Evolutionary conservation across 1,140 invertebrate genomes (phyloP).

Genomic region (Macrobrachium nipponense): DNA sequence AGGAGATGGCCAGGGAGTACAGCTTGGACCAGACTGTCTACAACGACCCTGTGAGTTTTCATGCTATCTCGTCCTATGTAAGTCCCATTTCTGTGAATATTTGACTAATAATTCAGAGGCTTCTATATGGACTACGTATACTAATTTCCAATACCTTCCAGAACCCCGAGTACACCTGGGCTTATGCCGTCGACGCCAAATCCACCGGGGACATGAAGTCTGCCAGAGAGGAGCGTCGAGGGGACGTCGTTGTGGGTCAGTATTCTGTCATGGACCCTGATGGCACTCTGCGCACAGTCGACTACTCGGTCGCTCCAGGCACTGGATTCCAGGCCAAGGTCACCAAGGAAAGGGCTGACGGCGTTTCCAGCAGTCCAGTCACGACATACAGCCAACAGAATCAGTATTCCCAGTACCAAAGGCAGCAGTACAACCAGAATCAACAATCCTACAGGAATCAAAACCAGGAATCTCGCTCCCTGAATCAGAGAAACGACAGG

Average conservation of each 20-base stretch:
- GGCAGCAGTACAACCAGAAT: background rate
- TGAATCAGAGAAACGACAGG: background rate
- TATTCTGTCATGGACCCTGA: conserved; percentile 22
- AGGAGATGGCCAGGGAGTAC: background rate
- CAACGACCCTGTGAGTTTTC: conserved; percentile 22
- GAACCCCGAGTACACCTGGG: conserved; percentile 34
- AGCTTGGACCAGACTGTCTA: background rate
- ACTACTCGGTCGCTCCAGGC: conserved; percentile 25
- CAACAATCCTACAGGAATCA: background rate
- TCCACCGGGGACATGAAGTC: conserved; percentile 40
- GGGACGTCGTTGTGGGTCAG: conserved; percentile 42
- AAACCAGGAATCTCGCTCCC: background rate
- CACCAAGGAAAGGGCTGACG: background rate
- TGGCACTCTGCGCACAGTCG: conserved; percentile 8
- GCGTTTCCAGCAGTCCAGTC: background rate
- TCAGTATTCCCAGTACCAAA: no score
- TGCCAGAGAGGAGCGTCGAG: conserved; percentile 38
- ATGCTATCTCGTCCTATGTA: background rate
- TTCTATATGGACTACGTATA: background rate
- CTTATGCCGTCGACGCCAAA: conserved; percentile 23
- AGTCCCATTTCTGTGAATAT: background rate
- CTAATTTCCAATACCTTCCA: background rate
- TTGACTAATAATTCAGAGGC: background rate
- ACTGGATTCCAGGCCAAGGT: conserved; percentile 34
- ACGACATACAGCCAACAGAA: background rate